Evolutionary conservation across 2,113 vertebrate genomes (phyloP), one percentile per base, ranked within the genome.

Genomic region (Proterorhinus semilunaris): DNA sequence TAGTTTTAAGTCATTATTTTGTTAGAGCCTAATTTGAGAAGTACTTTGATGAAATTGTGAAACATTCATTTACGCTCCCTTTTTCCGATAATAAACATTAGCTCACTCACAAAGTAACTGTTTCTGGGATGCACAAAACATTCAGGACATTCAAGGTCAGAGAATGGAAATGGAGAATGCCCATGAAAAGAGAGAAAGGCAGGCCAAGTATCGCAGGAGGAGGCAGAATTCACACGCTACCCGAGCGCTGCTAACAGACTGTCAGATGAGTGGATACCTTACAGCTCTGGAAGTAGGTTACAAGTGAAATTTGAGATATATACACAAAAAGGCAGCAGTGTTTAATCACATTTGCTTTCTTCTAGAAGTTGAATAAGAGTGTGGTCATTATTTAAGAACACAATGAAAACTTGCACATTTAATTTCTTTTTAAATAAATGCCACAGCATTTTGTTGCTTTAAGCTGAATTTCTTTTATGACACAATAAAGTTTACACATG

Each of bases 121-220:
- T 6, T 65, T 43, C 7, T 11, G 13, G 49, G 44, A 55, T 55
- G 21, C n/a, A 68, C 27, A 51, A 11, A 64, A 70, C 13, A 76
- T 6, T 7, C 62, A 53, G 43, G 57, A 55, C 72, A 13, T 43
- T 46, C 62, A 55, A 82, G 72, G 72, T 54, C 79, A 80, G n/a
- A 21, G 57, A 75, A 52, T 70, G 78, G 84, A 82, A 83, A 80
- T 46, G 55, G 76, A 84, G 74, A 58, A 78, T 75, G 62, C 42
- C 0, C 12, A 43, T 74, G 80, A 76, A 81, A 84, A 77, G 67
- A 74, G 82, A 80, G 80, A 80, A 81, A 75, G 74, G 74, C 49
- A 62, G 59, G 72, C 65, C 76, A 16, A 79, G 66, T 83, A 63
- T 76, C 68, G 50, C 74, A 62, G 61, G 54, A 76, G 61, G 67